A percentile compares a stretch with the other conserved stretches of the same genome.
Conservation (phyloP, 1,140 invertebrate species). For the Agraylea sexmaculata region DNA sequence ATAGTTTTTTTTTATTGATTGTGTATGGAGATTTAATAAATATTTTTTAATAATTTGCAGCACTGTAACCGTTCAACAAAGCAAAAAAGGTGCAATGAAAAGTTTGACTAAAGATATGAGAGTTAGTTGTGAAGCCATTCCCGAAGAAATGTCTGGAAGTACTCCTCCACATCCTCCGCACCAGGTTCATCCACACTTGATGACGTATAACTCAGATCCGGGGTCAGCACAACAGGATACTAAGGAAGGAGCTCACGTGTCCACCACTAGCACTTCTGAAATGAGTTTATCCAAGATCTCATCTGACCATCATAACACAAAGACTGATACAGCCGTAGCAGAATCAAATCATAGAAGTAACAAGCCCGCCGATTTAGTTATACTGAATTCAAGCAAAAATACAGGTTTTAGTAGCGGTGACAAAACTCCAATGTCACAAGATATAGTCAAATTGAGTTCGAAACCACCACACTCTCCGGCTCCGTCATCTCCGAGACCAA, state of each 20-base stretch:
- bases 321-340: neutral
- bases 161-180: conserved; percentile 19
- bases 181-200: conserved; percentile 27
- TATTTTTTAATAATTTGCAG: conserved; percentile 1
- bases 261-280: conserved; percentile 14
- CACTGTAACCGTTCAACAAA: conserved; percentile 34
- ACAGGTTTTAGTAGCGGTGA: conserved; percentile 6
- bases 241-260: conserved; percentile 5
- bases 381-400: conserved; percentile 12
- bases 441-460: conserved; percentile 23
- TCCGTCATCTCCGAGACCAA: conserved; percentile 34
- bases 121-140: conserved; percentile 79
- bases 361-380: conserved; percentile 13
- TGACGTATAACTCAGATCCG: conserved; percentile 36
- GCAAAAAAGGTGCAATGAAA: conserved; percentile 52
- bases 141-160: conserved; percentile 64
- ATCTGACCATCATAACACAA: neutral
- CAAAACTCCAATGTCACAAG: conserved; percentile 12
- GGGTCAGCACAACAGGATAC: conserved; percentile 19
- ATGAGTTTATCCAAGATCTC: conserved; percentile 12
- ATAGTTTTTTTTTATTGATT: conserved; percentile 1
- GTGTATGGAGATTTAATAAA: conserved; percentile 5
- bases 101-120: conserved; percentile 56
- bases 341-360: neutral
- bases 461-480: conserved; percentile 42